phyloP scores from a whole-genome alignment of 2,888 invertebrate species.

The Formica aserva region DNA sequence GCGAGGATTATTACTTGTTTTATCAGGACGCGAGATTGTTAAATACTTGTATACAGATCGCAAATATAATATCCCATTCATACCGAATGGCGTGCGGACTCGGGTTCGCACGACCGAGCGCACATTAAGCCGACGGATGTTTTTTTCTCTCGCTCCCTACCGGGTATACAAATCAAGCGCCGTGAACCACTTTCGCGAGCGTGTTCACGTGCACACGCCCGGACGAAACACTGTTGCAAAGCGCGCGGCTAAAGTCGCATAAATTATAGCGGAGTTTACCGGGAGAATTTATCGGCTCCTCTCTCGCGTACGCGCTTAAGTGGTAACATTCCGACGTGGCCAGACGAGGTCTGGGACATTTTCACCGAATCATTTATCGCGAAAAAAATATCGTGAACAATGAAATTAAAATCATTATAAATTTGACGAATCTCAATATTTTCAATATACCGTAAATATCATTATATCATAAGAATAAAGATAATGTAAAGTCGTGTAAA shows the following conservation, averaged over 20 bases:
- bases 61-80: conserved; percentile 28
- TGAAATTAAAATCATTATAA: neutral
- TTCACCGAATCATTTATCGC: neutral
- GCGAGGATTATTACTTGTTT: neutral
- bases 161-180: conserved; percentile 54
- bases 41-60: neutral
- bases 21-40: neutral
- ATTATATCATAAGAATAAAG: neutral
- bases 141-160: conserved; percentile 48
- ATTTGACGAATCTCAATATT: neutral
- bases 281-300: conserved; percentile 45
- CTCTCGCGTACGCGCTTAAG: conserved; percentile 26
- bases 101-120: conserved; percentile 43
- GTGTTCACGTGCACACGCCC: neutral
- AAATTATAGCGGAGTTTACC: conserved; percentile 58
- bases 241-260: conserved; percentile 38
- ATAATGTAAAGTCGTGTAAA: neutral
- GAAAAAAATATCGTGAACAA: neutral
- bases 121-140: conserved; percentile 38
- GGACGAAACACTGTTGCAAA: conserved; percentile 47
- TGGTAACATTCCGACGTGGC: conserved; percentile 41
- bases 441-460: neutral
- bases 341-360: conserved; percentile 36
- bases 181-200: conserved; percentile 53
- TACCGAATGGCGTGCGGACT: conserved; percentile 39